Evolutionary conservation across 2,797 vertebrate genomes (phyloP).

Genomic region (Gallinago nigripennis): DNA sequence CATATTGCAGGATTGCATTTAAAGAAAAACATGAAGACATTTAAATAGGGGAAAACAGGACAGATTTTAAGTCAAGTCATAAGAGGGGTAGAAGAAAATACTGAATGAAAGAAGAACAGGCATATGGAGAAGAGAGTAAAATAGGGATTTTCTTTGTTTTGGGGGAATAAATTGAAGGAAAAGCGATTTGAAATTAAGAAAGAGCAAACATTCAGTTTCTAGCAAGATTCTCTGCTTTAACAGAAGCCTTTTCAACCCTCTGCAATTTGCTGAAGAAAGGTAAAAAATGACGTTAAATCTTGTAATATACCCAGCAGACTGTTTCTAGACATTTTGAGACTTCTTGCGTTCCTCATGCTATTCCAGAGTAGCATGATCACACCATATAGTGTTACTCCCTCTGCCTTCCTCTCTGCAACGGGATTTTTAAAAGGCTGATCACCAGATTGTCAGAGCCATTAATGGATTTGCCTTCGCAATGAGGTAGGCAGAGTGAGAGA

Average conservation of each 20-base stretch:
- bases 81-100: background rate
- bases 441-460: background rate
- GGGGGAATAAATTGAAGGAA: background rate
- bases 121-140: background rate
- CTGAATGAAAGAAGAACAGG: background rate
- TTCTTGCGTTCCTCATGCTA: background rate
- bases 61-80: background rate
- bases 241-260: background rate
- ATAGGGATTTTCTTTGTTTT: background rate
- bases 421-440: background rate
- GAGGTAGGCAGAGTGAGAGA: background rate
- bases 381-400: background rate
- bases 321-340: background rate
- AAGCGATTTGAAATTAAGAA: background rate
- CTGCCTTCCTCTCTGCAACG: background rate
- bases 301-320: background rate
- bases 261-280: background rate
- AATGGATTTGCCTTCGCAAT: background rate
- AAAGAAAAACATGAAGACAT: background rate
- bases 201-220: background rate
- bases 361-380: background rate
- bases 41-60: background rate
- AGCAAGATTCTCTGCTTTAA: background rate
- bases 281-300: background rate
- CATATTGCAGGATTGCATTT: background rate